Base-by-base conservation (phyloP, 2,113 vertebrate species). In the Ramphastos sulfuratus region DNA sequence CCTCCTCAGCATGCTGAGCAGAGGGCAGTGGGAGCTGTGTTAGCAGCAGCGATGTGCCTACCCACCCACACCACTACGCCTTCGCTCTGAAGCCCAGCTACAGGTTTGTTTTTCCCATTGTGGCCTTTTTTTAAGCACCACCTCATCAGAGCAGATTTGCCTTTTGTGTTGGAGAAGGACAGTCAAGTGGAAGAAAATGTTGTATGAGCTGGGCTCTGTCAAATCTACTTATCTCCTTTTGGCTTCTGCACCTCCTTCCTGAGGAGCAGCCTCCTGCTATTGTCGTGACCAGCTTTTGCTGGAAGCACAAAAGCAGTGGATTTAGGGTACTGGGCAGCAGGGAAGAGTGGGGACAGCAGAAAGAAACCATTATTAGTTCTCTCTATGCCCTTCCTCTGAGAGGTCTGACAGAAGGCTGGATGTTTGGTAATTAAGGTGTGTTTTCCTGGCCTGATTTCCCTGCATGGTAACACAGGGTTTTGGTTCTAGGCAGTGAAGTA, bases 141-240 rank as follows among this genome's bases (percentile, higher is more conserved):
- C 54, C 63, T 66, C 66, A 65, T 33, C 56, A 73, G 54, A 58
- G 24, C 28, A 76, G 85, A 33, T 72, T 69, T 85, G 59, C 63
- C 69, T 93, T 89, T 92, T 92, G 72, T 90, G 67, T 52, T 78
- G 59, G 79, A 75, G 54, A 65, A 52, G 61, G 91, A 89, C 19
- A 44, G 52, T 76, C 54, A 92, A 91, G 75, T 89, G 55, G 79
- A 80, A 92, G 58, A 75, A 94, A 50, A 63, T 64, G 39, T 35
- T 24, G 8, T 52, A 30, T 13, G 60, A 82, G 60, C 55, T 76
- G 79, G 77, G 4, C 7, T 63, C 55, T 42, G 63, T 84, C 82
- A 87, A 17, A 80, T 83, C 63, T 87, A 21, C 33, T 81, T 81
- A 75, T 71, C 73, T 92, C 33, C 56, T 87, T 94, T 71, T 81